Evolutionary conservation across 2,888 invertebrate genomes (phyloP).

Genomic region (Tridacna gigas): DNA sequence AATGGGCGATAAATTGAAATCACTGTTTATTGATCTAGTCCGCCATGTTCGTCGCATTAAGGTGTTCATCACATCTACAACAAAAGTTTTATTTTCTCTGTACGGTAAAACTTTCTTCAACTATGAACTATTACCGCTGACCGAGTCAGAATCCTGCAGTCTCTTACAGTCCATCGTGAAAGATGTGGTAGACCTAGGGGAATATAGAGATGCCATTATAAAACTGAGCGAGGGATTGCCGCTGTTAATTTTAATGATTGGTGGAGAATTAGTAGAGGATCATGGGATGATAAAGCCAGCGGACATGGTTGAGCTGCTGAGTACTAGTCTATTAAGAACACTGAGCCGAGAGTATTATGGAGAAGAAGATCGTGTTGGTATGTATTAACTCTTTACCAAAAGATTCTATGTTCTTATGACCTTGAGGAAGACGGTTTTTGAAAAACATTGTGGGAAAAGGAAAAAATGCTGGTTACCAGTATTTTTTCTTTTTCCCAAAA

Average conservation of each 20-base stretch:
- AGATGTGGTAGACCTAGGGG: slow-evolving; percentile 52
- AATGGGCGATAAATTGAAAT: slow-evolving; percentile 44
- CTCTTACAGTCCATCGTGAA: slow-evolving; percentile 54
- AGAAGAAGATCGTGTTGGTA: slow-evolving; percentile 67
- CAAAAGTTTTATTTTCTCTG: slow-evolving; percentile 38
- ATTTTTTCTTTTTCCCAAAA: neutral
- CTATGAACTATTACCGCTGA: slow-evolving; percentile 50
- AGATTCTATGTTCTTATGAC: too few relatives aligned
- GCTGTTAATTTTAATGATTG: slow-evolving; percentile 63
- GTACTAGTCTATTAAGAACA: slow-evolving; percentile 56
- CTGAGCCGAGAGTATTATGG: slow-evolving; percentile 63
- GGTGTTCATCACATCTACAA: slow-evolving; percentile 66
- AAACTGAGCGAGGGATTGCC: slow-evolving; percentile 65
- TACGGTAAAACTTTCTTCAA: slow-evolving; percentile 35
- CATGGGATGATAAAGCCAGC: slow-evolving; percentile 52
- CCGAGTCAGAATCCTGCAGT: slow-evolving; percentile 43
- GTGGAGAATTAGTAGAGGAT: slow-evolving; percentile 61
- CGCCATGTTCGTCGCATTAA: slow-evolving; percentile 51
- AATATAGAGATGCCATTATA: slow-evolving; percentile 57
- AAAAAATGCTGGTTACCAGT: neutral
- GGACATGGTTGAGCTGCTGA: slow-evolving; percentile 65
- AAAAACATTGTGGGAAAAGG: neutral
- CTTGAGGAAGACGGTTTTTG: too few relatives aligned
- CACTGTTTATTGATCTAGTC: slow-evolving; percentile 35
- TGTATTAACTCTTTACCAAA: neutral